phyloP scores from a whole-genome alignment of 37 sponge, comb jelly and placozoan genomes.

The Crambe crambe region DNA sequence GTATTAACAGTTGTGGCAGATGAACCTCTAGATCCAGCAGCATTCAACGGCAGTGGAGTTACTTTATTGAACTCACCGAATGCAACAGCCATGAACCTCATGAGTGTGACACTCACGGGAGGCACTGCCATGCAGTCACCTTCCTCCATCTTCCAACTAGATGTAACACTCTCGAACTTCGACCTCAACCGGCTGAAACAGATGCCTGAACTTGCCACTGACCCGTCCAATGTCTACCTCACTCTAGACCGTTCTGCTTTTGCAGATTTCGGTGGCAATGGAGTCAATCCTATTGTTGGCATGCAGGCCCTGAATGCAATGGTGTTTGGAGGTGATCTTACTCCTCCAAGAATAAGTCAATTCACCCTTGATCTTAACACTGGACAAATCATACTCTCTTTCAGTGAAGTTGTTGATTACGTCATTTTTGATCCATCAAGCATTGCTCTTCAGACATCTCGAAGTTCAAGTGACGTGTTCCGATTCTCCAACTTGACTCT shows the following conservation, averaged over 20 bases:
- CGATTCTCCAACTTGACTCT: conserved; percentile 23
- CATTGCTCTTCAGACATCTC: conserved; percentile 57
- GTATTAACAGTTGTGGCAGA: conserved; percentile 63
- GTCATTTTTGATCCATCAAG: conserved; percentile 50
- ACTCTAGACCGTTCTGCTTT: conserved; percentile 44
- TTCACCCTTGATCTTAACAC: conserved; percentile 68
- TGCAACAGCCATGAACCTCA: conserved; percentile 41
- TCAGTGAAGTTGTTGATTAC: conserved; percentile 71
- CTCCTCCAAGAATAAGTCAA: conserved; percentile 47
- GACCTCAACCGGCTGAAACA: conserved; percentile 80
- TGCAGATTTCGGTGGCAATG: conserved; percentile 81
- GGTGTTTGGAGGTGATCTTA: conserved; percentile 54
- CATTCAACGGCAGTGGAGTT: conserved; percentile 65
- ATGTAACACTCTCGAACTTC: conserved; percentile 60
- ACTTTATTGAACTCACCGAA: conserved; percentile 76
- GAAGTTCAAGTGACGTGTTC: conserved; percentile 21
- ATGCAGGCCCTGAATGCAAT: conserved; percentile 68
- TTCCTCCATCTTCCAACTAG: conserved; percentile 59
- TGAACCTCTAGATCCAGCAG: conserved; percentile 89
- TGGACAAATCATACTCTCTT: conserved; percentile 56
- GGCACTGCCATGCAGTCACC: conserved; percentile 62
- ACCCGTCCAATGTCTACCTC: conserved; percentile 45
- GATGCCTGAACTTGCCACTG: conserved; percentile 68
- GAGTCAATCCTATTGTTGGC: conserved; percentile 59
- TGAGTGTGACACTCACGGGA: conserved; percentile 77